These are phyloP conservation scores for Drosophila nasuta DNA, from an alignment of 1,140 invertebrate genomes.

Conservation along the genomic window DNA sequence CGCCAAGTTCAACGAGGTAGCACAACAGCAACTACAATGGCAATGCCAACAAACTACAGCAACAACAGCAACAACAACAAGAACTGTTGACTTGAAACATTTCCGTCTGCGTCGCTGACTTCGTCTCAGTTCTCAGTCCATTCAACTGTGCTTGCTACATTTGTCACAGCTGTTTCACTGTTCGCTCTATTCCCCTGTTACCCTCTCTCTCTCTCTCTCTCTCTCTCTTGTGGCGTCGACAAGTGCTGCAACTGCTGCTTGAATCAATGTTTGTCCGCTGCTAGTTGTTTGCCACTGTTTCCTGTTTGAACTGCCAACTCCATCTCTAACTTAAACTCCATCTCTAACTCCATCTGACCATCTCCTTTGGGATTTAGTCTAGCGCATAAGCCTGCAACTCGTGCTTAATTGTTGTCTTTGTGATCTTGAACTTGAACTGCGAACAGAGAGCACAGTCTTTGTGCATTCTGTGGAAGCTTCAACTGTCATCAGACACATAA, in stretches of 20 bases:
- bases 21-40: conserved; percentile 32
- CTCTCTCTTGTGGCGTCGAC: conserved; percentile 4
- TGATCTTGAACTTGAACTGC: conserved; percentile 33
- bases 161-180: conserved; percentile 67
- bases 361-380: conserved; percentile 10
- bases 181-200: too few relatives aligned
- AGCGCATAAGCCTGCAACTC: conserved; percentile 22
- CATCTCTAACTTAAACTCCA: background rate
- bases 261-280: conserved; percentile 55
- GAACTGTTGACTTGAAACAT: conserved; percentile 32
- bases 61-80: conserved; percentile 2
- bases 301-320: conserved; percentile 30
- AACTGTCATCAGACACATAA: conserved; percentile 3
- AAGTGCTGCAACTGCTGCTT: conserved; percentile 42
- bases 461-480: background rate
- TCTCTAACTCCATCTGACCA: background rate
- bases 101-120: conserved; percentile 13
- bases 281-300: conserved; percentile 42
- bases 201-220: background rate
- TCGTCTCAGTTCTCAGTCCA: conserved; percentile 46
- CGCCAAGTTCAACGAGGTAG: conserved; percentile 70
- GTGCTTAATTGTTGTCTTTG: conserved; percentile 40
- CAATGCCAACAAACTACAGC: conserved; percentile 32
- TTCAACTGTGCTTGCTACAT: conserved; percentile 65
- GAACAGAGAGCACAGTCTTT: background rate